Conservation (phyloP, 1,140 invertebrate genomes). For the Leucophenga varia region DNA sequence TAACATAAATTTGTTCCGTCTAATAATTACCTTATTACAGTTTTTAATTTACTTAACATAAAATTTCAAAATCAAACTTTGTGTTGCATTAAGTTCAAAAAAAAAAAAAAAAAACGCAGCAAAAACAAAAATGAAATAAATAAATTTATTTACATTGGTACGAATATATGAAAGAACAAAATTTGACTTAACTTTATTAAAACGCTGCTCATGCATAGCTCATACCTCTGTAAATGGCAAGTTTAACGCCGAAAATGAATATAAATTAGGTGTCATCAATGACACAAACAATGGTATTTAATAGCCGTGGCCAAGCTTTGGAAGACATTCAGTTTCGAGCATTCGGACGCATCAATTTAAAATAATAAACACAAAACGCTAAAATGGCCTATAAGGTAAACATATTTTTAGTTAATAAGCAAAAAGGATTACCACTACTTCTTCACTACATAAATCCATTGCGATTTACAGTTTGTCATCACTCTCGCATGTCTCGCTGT, state of each 20-base stretch:
- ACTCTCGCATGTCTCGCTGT: slow-evolving; percentile 12
- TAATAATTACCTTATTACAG: too few species aligned
- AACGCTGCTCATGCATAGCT: slow-evolving; percentile 7
- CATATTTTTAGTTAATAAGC: background rate
- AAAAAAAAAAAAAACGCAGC: too few species aligned
- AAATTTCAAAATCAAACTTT: too few species aligned
- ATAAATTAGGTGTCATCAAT: slow-evolving; percentile 14
- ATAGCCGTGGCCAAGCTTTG: background rate
- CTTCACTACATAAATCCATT: background rate
- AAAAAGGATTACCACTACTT: background rate
- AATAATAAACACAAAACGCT: slow-evolving; percentile 6
- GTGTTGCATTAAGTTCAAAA: too few species aligned
- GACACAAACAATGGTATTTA: slow-evolving; percentile 12
- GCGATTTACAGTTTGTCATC: slow-evolving; percentile 11
- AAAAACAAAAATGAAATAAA: too few species aligned
- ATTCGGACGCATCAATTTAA: slow-evolving; percentile 9
- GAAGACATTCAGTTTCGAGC: slow-evolving; percentile 14
- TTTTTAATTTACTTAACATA: too few species aligned
- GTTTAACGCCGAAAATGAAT: slow-evolving; percentile 12
- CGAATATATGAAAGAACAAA: too few species aligned
- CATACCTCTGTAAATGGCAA: background rate
- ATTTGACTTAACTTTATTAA: slow-evolving; percentile 6
- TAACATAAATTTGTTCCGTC: too few species aligned
- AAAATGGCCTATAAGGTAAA: slow-evolving; percentile 18
- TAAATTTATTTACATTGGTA: too few species aligned